Base-by-base conservation (phyloP, 2,888 invertebrate species). In the Odontothrips loti region DNA sequence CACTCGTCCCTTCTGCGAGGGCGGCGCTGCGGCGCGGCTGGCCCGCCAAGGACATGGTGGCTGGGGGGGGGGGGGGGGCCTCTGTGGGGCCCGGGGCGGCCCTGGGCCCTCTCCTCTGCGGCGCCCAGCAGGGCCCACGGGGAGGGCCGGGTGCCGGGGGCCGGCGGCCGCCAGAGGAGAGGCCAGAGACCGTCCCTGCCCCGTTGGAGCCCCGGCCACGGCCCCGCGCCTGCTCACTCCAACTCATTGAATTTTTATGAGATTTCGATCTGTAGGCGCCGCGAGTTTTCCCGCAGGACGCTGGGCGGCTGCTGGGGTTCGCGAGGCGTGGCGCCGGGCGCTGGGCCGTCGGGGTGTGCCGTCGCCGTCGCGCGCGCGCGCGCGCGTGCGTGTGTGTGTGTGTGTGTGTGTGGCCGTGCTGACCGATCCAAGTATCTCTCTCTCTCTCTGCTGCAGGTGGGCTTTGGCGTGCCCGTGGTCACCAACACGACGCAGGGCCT, bases 201-300 rank as follows among this genome's bases (percentile, higher is more conserved):
- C 27, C 68, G 27, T 15, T 8, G 9, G 9, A 8, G 68, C 68
- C 23, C 68, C 68, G 68, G 58, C 68, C 23, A 4, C 68, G 23
- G 23, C 68, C 23, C 68, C 9, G n/a, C 68, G 23, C 9, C 68
- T 20, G 68, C 68, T 75, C 68, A 27, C 68, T 75, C 23, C 68
- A 75, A 27, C 68, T 75, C 68, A 75, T 75, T 75, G 68, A 75
- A 75, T 75, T 75, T 75, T 75, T 75, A 75, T 75, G 68, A 75
- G 68, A 75, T 75, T 75, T 75, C 68, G 68, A 75, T 75, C 68
- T 75, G 68, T 75, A 75, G 68, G 68, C 68, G 58, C 20, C 58
- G 58, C 20, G 58, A 15, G 58, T 43, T 43, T 43, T 43, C 34
- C 34, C 34, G 34, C 34, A 43, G 34, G 34, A 43, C 34, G 34